These are phyloP conservation scores for Cheilosia scutellata DNA, from an alignment of 2,888 invertebrate genomes.

Conservation along the genomic window DNA sequence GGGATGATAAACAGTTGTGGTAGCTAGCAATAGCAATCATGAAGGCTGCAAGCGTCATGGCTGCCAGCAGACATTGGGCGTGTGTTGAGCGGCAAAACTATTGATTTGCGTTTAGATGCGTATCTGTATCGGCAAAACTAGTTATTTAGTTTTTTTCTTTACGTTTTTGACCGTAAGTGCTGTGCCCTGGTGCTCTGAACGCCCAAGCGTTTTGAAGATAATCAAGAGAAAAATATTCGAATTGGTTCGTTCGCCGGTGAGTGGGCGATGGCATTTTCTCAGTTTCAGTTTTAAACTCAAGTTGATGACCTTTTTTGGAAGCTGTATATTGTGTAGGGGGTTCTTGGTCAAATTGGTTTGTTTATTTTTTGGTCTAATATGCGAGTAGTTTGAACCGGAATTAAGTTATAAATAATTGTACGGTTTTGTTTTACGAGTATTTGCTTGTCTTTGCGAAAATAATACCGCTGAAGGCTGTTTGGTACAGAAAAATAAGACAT, in stretches of 20 bases:
- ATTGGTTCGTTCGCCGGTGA: constrained; percentile 36
- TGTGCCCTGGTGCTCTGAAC: constrained; percentile 24
- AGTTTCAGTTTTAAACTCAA: constrained; percentile 38
- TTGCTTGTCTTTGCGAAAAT: constrained; percentile 12
- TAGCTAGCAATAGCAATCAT: constrained; percentile 29
- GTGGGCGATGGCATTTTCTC: constrained; percentile 41
- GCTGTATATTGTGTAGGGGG: constrained; percentile 55
- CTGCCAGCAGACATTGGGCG: constrained; percentile 69
- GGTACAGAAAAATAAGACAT: neutral
- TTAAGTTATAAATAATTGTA: constrained; percentile 13
- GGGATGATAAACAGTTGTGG: constrained; percentile 58
- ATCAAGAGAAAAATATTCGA: constrained; percentile 58
- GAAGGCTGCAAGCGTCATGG: constrained; percentile 63
- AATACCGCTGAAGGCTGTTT: neutral
- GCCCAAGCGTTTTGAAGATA: constrained; percentile 44
- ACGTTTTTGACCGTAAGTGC: constrained; percentile 40
- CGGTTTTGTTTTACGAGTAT: neutral
- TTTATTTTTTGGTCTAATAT: constrained; percentile 48
- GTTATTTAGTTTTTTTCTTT: constrained; percentile 37
- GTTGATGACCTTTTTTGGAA: constrained; percentile 70
- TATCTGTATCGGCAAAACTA: constrained; percentile 62
- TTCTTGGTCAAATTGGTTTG: constrained; percentile 63
- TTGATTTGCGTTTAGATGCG: constrained; percentile 71
- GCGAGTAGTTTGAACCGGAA: constrained; percentile 37
- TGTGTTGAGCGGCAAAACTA: constrained; percentile 57